Evolutionary conservation across 2,888 invertebrate species (phyloP), one percentile per base, ranked within the genome.

Genomic region (Caenorhabditis virilis): DNA sequence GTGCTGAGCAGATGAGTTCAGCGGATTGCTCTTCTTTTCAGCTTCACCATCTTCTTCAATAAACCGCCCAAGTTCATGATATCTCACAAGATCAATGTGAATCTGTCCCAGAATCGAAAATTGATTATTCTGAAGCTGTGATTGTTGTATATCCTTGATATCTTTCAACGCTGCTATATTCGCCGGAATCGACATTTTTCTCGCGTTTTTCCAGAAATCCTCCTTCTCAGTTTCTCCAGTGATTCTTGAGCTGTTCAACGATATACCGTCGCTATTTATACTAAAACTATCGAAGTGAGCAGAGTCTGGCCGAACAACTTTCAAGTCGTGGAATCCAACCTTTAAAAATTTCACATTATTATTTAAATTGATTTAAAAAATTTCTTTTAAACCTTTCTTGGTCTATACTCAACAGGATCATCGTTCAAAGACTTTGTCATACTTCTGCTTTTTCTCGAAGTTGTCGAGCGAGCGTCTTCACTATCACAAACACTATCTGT

Each of bases 51-150:
- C 62, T 23, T 62, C 68, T 30, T 76, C 69, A 1, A 78, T 74
- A 73, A 87, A 87, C n/a, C 87, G 83, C 13, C 86, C 86, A 30
- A 86, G 69, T 76, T 87, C 87, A 69, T 87, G 86, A 78, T 87
- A 87, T 69, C 86, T 86, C 25, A 86, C 85, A 77, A 88, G 77
- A 68, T 87, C 87, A 69, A 87, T 84, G 75, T 87, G 87, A 53
- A 87, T 86, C 83, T 85, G 85, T 47, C 86, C 87, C 22, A 87
- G 83, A 54, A 85, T 81, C 20, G 86, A 85, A 61, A 83, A 83
- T 18, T 80, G 78, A 33, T 72, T 67, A 33, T 45, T 57, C 16
- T 41, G 35, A 35, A 43, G 36, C 26, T 53, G 59, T 7, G 46
- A 20, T 30, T 65, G 27, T 27, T 62, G 45, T 11, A 43, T n/a